Evolutionary conservation across 2,113 vertebrate genomes (phyloP).

Genomic region (Hydropotes inermis): DNA sequence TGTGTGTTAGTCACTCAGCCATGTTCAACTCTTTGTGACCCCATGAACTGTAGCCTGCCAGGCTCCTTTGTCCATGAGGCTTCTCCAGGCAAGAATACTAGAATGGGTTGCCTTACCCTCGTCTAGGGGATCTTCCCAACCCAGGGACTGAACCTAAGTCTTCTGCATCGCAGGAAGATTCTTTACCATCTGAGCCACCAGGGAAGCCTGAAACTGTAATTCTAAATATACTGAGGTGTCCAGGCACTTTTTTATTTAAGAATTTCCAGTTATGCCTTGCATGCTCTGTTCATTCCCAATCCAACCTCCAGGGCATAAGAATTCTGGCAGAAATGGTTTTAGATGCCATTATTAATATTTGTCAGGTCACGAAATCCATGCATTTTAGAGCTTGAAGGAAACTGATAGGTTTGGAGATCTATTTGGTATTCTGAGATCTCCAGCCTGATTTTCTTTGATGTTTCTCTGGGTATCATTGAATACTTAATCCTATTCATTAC

Average conservation of each 20-base stretch:
- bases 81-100: background rate
- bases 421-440: background rate
- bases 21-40: background rate
- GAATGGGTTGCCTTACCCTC: background rate
- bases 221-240: constrained; percentile 32
- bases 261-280: background rate
- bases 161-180: background rate
- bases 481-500: background rate
- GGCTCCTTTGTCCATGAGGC: background rate
- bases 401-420: background rate
- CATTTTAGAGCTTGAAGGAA: background rate
- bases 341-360: background rate
- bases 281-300: background rate
- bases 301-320: background rate
- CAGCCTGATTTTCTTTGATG: background rate
- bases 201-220: background rate
- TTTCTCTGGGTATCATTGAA: background rate
- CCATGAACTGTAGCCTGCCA: background rate
- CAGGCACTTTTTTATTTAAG: background rate
- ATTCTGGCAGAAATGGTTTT: background rate
- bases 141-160: background rate
- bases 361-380: background rate
- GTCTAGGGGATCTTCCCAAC: background rate
- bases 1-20: background rate
- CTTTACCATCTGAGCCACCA: background rate